phyloP scores from a whole-genome alignment of 2,888 invertebrate species.

The Ceramica pisi region DNA sequence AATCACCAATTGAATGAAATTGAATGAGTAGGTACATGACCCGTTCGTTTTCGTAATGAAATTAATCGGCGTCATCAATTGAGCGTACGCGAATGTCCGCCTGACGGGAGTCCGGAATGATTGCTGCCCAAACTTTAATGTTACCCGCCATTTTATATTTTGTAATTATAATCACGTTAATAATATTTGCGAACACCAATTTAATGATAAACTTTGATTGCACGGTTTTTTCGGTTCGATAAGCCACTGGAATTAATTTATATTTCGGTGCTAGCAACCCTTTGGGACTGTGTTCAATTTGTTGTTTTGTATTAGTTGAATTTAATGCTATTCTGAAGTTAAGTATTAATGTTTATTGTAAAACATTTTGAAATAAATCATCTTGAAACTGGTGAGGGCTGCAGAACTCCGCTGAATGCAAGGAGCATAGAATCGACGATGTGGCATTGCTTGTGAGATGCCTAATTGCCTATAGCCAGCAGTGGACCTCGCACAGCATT shows the following conservation, averaged over 20 bases:
- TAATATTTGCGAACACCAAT: conserved; percentile 51
- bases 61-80: conserved; percentile 66
- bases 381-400: background rate
- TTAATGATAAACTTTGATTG: conserved; percentile 54
- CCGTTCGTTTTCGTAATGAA: conserved; percentile 65
- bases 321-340: background rate
- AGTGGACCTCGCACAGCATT: background rate
- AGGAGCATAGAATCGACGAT: too few species aligned
- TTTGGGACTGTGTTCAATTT: conserved; percentile 37
- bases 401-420: too few species aligned
- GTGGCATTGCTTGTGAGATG: too few species aligned
- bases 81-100: conserved; percentile 57
- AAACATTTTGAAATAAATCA: background rate
- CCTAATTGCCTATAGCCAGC: too few species aligned
- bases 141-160: conserved; percentile 52
- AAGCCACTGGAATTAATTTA: conserved; percentile 27
- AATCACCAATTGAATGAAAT: conserved; percentile 64
- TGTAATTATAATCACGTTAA: conserved; percentile 59
- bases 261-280: conserved; percentile 25
- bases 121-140: conserved; percentile 46
- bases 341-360: background rate
- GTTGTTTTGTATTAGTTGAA: conserved; percentile 15
- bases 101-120: conserved; percentile 49
- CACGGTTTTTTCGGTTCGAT: conserved; percentile 44
- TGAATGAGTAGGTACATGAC: conserved; percentile 59